Percentiles rank a stretch among this genome's conserved stretches.
phyloP scores from a whole-genome alignment of 2,888 invertebrate species.

The Biston stratarius region DNA sequence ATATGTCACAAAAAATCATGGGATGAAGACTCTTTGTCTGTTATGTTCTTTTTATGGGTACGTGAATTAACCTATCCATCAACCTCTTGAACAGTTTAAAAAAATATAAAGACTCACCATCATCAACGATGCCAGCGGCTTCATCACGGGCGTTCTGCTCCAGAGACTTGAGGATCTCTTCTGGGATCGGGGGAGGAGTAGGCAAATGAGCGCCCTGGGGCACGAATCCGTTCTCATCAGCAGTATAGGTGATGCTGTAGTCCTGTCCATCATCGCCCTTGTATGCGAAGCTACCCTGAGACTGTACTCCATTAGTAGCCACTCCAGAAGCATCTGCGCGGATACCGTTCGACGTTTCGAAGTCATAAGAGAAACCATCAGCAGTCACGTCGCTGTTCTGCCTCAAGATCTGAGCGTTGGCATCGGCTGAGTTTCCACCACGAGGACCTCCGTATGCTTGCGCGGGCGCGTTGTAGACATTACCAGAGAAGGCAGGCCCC shows the following conservation, averaged over 20 bases:
- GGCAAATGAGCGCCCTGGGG: constrained; percentile 81
- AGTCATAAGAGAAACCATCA: constrained; percentile 80
- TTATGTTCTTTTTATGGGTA: too few species aligned
- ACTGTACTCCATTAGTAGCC: constrained; percentile 80
- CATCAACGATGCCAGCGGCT: constrained; percentile 80
- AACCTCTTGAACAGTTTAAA: not conserved
- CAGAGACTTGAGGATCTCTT: constrained; percentile 78
- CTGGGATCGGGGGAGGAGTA: constrained; percentile 82
- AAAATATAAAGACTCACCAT: constrained; percentile 70
- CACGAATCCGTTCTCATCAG: constrained; percentile 81
- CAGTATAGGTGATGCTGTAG: constrained; percentile 81
- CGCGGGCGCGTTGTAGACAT: constrained; percentile 58
- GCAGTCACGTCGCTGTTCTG: constrained; percentile 78
- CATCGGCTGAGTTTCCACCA: constrained; percentile 63
- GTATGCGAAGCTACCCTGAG: constrained; percentile 81
- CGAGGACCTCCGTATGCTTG: constrained; percentile 52
- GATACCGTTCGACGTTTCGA: constrained; percentile 82
- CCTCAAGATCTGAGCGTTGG: constrained; percentile 74
- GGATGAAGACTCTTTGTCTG: too few species aligned
- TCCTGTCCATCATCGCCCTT: constrained; percentile 83
- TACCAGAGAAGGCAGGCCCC: constrained; percentile 45
- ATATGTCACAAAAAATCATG: too few species aligned
- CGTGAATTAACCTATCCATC: too few species aligned
- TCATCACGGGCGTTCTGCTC: constrained; percentile 83
- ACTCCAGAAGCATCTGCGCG: constrained; percentile 79